Percentiles rank a stretch among this genome's conserved stretches.
These are phyloP conservation scores for Coremacera marginata DNA, from an alignment of 2,888 invertebrate genomes.

Conservation along the genomic window DNA sequence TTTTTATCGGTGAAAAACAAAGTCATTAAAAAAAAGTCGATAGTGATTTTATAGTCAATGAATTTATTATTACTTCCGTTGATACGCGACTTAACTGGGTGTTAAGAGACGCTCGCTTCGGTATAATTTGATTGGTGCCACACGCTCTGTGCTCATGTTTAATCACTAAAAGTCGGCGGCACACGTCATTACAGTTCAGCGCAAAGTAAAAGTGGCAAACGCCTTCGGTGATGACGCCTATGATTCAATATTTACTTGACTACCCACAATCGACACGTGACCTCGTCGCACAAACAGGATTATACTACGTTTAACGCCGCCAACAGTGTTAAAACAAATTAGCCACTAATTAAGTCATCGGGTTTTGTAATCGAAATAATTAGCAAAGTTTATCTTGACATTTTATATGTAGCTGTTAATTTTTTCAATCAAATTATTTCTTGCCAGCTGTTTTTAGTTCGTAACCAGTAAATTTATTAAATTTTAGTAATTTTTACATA, in stretches of 20 bases:
- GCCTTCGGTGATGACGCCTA: neutral
- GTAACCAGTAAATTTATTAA: no score
- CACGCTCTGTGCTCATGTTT: conserved; percentile 4
- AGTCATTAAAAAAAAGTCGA: neutral
- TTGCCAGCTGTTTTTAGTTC: no score
- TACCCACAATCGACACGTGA: conserved; percentile 18
- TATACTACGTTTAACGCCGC: neutral
- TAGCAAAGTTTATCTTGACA: neutral
- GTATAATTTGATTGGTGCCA: conserved; percentile 11
- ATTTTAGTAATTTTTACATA: no score
- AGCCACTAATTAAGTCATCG: neutral
- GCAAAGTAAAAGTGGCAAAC: neutral
- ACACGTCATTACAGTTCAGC: conserved; percentile 1
- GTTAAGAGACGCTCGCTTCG: neutral
- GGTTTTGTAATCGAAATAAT: neutral
- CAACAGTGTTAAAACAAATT: conserved; percentile 7
- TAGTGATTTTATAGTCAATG: neutral
- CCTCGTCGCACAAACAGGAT: conserved; percentile 5
- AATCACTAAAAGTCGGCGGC: neutral
- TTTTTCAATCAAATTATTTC: no score
- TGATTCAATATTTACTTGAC: neutral
- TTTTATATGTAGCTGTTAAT: no score
- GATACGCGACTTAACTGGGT: neutral
- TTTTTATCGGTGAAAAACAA: neutral
- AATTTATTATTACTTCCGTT: conserved; percentile 18